Conservation (phyloP, 2,797 vertebrate genomes). For the Fratercula arctica region DNA sequence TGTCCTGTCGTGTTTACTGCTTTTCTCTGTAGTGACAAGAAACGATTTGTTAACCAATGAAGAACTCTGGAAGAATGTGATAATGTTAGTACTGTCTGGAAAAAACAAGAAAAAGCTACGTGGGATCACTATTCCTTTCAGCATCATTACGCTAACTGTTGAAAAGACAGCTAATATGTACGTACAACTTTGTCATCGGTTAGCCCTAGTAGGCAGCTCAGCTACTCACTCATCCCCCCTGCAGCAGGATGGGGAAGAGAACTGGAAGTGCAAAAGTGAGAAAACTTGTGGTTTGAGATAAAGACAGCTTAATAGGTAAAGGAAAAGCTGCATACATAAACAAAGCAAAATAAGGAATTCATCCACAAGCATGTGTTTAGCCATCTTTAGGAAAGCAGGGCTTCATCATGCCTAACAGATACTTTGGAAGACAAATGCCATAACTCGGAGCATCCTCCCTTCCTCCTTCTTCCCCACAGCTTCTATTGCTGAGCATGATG, state of each 20-base stretch:
- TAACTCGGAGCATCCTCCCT: neutral
- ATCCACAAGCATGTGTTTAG: neutral
- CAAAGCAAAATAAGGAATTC: neutral
- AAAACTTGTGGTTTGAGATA: neutral
- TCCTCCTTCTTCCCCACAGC: neutral
- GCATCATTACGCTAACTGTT: neutral
- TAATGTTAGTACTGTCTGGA: neutral
- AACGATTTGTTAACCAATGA: neutral
- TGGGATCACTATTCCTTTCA: neutral
- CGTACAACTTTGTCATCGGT: neutral
- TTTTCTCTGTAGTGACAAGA: neutral
- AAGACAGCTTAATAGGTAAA: neutral
- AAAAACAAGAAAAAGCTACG: neutral
- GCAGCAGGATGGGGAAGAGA: neutral
- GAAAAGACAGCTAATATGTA: neutral
- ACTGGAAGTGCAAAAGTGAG: neutral
- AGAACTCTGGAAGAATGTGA: neutral
- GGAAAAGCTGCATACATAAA: neutral
- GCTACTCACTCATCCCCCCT: neutral
- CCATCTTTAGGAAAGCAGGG: neutral
- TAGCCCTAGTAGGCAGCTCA: neutral
- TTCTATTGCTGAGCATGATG: neutral
- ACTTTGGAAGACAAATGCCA: neutral
- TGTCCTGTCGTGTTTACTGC: neutral
- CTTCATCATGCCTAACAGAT: neutral